Evolutionary conservation across 1,140 invertebrate species (phyloP).

Genomic region (Microplitis mediator): DNA sequence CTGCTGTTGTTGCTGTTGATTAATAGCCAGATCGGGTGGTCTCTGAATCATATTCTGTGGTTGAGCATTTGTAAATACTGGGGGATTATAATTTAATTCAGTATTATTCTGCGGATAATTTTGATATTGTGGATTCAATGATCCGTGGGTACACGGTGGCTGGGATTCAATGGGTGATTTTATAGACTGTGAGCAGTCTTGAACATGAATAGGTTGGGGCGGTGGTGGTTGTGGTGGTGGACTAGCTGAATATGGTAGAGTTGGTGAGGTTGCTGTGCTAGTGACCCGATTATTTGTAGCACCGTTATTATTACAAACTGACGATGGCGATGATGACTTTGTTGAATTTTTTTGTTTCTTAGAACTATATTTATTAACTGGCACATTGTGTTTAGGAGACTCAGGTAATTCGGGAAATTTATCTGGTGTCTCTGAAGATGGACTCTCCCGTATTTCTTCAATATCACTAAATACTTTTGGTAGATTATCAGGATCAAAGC

Average conservation of each 20-base stretch:
- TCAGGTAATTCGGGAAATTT: constrained; percentile 18
- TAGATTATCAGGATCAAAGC: constrained; percentile 75
- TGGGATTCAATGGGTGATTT: constrained; percentile 19
- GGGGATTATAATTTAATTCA: constrained; percentile 2
- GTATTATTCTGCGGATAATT: constrained; percentile 8
- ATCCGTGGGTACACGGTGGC: not conserved
- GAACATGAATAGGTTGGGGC: constrained; percentile 33
- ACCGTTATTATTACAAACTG: constrained; percentile 41
- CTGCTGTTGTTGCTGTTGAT: constrained; percentile 14
- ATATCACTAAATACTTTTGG: constrained; percentile 59
- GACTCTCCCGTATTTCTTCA: constrained; percentile 50
- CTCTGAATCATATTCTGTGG: not conserved
- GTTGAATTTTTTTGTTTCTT: constrained; percentile 17
- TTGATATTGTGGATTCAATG: constrained; percentile 2
- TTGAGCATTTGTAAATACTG: not conserved
- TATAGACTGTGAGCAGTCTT: constrained; percentile 12
- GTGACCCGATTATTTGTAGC: constrained; percentile 40
- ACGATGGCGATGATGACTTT: constrained; percentile 28
- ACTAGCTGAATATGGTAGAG: constrained; percentile 47
- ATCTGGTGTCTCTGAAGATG: constrained; percentile 32
- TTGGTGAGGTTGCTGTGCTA: constrained; percentile 54
- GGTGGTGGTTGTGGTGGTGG: constrained; percentile 30
- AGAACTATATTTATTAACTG: constrained; percentile 4
- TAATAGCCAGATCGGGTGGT: not conserved
- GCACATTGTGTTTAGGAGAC: constrained; percentile 5